These are phyloP conservation scores for Anarhynchus alexandrinus DNA, from an alignment of 2,113 vertebrate species.

Conservation along the genomic window DNA sequence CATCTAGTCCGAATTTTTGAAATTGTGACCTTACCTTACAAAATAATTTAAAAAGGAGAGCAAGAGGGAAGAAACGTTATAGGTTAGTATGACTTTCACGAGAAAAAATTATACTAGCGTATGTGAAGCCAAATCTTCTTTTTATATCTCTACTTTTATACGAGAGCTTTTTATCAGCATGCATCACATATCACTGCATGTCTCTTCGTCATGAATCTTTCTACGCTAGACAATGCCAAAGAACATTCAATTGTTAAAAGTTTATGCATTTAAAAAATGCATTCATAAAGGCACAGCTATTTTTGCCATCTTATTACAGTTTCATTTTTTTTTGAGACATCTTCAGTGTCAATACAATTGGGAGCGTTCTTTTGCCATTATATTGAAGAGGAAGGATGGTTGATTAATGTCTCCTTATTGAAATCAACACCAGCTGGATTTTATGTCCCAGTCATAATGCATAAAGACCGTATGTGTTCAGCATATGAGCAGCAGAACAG, in stretches of 20 bases:
- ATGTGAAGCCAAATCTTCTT: neutral
- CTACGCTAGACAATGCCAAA: neutral
- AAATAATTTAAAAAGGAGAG: neutral
- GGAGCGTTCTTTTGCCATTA: neutral
- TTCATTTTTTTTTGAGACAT: neutral
- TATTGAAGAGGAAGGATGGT: neutral
- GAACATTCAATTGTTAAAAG: neutral
- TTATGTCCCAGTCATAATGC: neutral
- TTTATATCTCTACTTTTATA: neutral
- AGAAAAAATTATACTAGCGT: neutral
- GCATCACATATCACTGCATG: neutral
- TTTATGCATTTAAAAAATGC: neutral
- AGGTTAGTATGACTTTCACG: neutral
- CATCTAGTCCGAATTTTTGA: neutral
- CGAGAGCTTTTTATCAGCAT: neutral
- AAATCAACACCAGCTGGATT: slow-evolving; percentile 21
- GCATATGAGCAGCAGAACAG: neutral
- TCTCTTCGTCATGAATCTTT: neutral
- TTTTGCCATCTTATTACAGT: neutral
- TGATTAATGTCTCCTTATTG: neutral
- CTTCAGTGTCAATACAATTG: neutral
- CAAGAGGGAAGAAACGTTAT: neutral
- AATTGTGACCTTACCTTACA: neutral
- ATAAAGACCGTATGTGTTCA: neutral
- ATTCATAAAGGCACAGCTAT: neutral